A percentile compares a stretch with the other conserved stretches of the same genome.
These are phyloP conservation scores for Microctonus aethiopoides DNA, from an alignment of 2,888 invertebrate species.

Conservation along the genomic window DNA sequence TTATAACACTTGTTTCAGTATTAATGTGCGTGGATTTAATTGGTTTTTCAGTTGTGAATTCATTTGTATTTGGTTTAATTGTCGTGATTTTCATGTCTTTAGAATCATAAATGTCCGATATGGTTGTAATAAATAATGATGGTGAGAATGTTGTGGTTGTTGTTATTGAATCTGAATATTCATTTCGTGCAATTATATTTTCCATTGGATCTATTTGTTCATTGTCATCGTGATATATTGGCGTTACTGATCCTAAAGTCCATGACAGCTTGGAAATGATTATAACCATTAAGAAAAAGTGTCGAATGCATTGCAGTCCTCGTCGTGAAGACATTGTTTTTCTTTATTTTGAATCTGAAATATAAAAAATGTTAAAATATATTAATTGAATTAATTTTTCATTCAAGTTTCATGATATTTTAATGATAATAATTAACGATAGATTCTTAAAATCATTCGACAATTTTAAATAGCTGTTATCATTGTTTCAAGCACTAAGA, in stretches of 20 bases:
- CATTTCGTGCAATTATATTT: not conserved
- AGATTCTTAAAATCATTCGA: not conserved
- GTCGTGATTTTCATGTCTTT: too few species aligned
- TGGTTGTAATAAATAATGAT: not conserved
- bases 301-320: not conserved
- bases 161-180: not conserved
- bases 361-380: not conserved
- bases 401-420: not conserved
- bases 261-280: not conserved
- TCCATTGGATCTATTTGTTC: not conserved
- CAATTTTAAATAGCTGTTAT: not conserved
- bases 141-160: not conserved
- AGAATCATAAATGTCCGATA: not conserved
- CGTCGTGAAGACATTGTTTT: conserved; percentile 14
- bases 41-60: not conserved
- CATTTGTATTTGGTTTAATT: not conserved
- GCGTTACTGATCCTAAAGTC: not conserved
- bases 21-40: not conserved
- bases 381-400: too few species aligned
- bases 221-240: not conserved
- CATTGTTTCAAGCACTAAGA: not conserved
- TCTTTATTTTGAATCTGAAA: not conserved
- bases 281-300: not conserved
- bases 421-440: not conserved
- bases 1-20: not conserved